Evolutionary conservation across 2,888 invertebrate species (phyloP).

Genomic region (Hetaerina titia): DNA sequence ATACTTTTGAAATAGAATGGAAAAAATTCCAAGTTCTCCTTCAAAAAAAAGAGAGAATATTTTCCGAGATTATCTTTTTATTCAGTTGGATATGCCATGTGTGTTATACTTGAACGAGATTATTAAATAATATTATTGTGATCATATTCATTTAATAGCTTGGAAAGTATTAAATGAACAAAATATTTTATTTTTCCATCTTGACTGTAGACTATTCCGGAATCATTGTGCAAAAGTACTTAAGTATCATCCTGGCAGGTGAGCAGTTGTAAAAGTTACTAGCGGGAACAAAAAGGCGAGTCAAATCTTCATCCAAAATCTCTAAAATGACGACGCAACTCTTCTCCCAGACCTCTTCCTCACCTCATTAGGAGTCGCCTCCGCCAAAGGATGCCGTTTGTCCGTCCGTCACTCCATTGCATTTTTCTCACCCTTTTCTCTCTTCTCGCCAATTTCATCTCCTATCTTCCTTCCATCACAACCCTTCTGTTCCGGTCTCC

Average conservation of each 20-base stretch:
- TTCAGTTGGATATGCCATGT: too few species aligned
- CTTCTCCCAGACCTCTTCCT: background rate
- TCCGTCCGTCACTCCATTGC: background rate
- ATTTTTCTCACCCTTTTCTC: background rate
- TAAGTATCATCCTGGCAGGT: too few species aligned
- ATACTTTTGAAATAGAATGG: too few species aligned
- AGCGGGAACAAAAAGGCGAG: background rate
- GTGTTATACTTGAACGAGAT: too few species aligned
- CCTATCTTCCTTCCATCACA: constrained; percentile 25
- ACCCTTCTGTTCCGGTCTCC: background rate
- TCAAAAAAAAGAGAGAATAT: too few species aligned
- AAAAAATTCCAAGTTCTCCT: too few species aligned
- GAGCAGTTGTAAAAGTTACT: background rate
- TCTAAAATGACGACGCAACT: background rate
- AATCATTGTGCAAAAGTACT: too few species aligned
- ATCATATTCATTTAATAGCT: too few species aligned
- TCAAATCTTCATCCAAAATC: background rate
- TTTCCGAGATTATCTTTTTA: too few species aligned
- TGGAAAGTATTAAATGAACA: too few species aligned
- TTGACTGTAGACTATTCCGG: background rate
- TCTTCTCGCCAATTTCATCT: background rate
- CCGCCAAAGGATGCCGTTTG: background rate
- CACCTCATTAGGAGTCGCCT: background rate
- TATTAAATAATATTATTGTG: too few species aligned
- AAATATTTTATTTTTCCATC: background rate